Base-by-base conservation (phyloP, 2,797 vertebrate genomes). In the Lithobates sylvaticus region DNA sequence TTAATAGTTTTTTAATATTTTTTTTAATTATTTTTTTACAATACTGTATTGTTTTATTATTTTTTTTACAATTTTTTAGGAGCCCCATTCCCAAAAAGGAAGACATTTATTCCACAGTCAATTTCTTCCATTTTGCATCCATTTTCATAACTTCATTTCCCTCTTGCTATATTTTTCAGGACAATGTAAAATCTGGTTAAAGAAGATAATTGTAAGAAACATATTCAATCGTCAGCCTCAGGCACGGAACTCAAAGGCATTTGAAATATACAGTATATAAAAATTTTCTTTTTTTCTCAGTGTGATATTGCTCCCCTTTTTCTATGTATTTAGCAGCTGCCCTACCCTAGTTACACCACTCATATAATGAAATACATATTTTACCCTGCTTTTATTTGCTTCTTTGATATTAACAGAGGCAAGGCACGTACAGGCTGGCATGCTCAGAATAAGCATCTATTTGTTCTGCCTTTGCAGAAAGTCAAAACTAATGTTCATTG, bases 401-500 rank as follows among this genome's bases (percentile, higher is more conserved):
- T 64, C 13, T 4, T 18, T 29, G 39, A 23, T 13, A 58, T 34
- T 84, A 61, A 29, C 29, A 6, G 5, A 84, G 54, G 65, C 72
- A 4, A 39, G 36, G 65, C 74, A 84, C 42, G 44, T 69, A 54
- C 44, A 26, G 64, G 0, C 50, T 32, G 69, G 50, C 76, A 65
- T 70, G 69, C 83, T 73, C 54, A 34, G 69, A 85, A 79, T 73
- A 64, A 47, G 54, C 36, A 39, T 68, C 47, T 70, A 54, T 69
- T 83, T 72, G 44, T 86, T 78, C 76, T 78, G 76, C 70, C 83
- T 84, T 77, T 70, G 54, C 58, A 78, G 80, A 78, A 78, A 86
- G 71, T 81, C 58, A 86, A 83, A 87, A 83, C 65, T 73, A 83
- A 78, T 71, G 67, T 74, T 87, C 67, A 83, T 50, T 73, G 58